Evolutionary conservation across 2,113 vertebrate genomes (phyloP).

Genomic region (Polypterus senegalus): DNA sequence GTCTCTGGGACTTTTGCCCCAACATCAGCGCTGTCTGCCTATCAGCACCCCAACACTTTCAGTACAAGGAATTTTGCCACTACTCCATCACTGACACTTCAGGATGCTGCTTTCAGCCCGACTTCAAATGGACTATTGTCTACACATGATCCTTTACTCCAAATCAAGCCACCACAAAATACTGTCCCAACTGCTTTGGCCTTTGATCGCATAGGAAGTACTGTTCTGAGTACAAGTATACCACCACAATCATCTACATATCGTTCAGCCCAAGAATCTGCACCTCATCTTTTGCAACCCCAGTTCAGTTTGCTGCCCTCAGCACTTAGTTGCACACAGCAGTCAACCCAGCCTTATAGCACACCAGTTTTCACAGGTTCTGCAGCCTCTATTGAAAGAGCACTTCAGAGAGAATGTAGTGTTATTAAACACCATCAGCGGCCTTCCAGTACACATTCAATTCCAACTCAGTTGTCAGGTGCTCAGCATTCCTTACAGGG

Average conservation of each 20-base stretch:
- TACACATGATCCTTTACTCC: conserved; percentile 73
- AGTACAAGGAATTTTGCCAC: conserved; percentile 75
- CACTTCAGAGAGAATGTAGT: conserved; percentile 98
- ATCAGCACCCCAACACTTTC: conserved; percentile 82
- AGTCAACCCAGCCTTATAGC: conserved; percentile 67
- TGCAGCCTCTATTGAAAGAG: conserved; percentile 81
- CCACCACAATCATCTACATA: conserved; percentile 95
- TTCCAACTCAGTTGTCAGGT: conserved; percentile 72
- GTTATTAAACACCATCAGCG: conserved; percentile 99
- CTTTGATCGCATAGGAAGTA: conserved; percentile 73
- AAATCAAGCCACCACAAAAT: conserved; percentile 80
- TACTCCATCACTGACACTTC: conserved; percentile 72
- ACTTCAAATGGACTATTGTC: conserved; percentile 80
- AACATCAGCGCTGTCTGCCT: conserved; percentile 69
- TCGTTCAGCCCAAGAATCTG: conserved; percentile 94
- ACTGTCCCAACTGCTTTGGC: conserved; percentile 73
- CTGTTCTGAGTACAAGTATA: conserved; percentile 62
- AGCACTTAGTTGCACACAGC: conserved; percentile 61
- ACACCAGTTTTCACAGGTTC: conserved; percentile 76
- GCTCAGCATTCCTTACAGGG: conserved; percentile 81
- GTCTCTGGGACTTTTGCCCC: conserved; percentile 81
- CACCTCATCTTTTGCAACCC: conserved; percentile 89
- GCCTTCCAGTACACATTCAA: conserved; percentile 84
- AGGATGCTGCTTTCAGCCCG: conserved; percentile 77
- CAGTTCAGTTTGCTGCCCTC: conserved; percentile 83